Evolutionary conservation across 2,113 vertebrate genomes (phyloP).

Genomic region (Chinchilla lanigera): DNA sequence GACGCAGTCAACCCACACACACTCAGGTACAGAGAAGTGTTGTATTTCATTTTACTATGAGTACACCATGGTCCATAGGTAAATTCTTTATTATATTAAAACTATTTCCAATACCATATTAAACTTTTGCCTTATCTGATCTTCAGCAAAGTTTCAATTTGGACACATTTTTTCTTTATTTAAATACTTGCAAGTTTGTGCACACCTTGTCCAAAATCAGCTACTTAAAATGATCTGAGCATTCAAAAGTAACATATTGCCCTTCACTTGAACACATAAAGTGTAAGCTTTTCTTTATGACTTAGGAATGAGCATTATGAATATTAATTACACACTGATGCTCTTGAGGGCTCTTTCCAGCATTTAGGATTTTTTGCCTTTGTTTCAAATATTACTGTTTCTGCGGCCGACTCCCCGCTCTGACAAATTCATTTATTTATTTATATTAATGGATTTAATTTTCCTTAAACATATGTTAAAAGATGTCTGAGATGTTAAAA

Average conservation of each 20-base stretch:
- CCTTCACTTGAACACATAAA: background rate
- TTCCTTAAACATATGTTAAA: background rate
- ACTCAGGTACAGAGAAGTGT: slow-evolving; percentile 46
- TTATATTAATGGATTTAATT: background rate
- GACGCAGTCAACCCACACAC: slow-evolving; percentile 42
- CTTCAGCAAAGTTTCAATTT: background rate
- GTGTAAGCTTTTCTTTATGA: background rate
- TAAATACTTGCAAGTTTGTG: background rate
- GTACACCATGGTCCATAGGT: background rate
- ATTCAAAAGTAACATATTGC: background rate
- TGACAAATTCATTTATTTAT: background rate
- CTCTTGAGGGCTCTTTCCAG: background rate
- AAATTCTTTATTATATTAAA: slow-evolving; percentile 45
- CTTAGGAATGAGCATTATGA: background rate
- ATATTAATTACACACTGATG: background rate
- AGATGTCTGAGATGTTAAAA: background rate
- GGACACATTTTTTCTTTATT: background rate
- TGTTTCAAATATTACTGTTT: background rate
- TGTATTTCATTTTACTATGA: slow-evolving; percentile 59
- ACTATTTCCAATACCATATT: background rate
- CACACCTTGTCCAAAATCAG: background rate
- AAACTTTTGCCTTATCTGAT: background rate
- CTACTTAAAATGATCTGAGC: background rate
- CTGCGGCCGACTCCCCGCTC: background rate
- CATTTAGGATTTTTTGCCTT: background rate